These are phyloP conservation scores for Geotrypetes seraphini DNA, from an alignment of 2,797 vertebrate species.

Conservation along the genomic window DNA sequence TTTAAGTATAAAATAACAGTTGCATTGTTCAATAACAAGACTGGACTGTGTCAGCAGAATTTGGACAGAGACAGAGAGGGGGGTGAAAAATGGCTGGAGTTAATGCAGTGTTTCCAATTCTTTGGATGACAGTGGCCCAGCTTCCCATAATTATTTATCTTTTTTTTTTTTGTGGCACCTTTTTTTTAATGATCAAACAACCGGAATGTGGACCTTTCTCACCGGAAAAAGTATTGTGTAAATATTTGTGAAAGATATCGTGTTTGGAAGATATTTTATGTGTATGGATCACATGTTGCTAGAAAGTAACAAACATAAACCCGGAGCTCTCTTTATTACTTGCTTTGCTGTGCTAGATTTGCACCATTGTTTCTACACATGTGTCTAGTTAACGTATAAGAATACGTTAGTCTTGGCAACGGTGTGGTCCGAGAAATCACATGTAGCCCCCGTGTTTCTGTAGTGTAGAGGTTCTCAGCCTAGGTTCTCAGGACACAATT, in stretches of 20 bases:
- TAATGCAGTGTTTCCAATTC: not conserved
- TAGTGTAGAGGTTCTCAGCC: too few relatives aligned
- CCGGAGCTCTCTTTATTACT: too few relatives aligned
- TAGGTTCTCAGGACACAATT: too few relatives aligned
- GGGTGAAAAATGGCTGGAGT: slow-evolving; percentile 8
- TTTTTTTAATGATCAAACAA: slow-evolving; percentile 15
- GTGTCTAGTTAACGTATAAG: too few relatives aligned
- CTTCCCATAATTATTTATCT: slow-evolving; percentile 24
- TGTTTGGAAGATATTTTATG: slow-evolving; percentile 24
- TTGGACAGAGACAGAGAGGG: not conserved
- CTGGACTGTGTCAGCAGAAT: not conserved
- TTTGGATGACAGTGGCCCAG: too few relatives aligned
- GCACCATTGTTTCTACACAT: too few relatives aligned
- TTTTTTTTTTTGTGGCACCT: slow-evolving; percentile 21
- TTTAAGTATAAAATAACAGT: slow-evolving; percentile 5
- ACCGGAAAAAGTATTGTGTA: slow-evolving; percentile 17
- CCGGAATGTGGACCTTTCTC: slow-evolving; percentile 19
- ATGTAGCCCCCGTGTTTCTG: too few relatives aligned
- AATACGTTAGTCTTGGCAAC: too few relatives aligned
- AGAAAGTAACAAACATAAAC: too few relatives aligned
- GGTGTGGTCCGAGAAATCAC: too few relatives aligned
- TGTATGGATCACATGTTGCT: too few relatives aligned
- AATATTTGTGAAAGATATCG: slow-evolving; percentile 24
- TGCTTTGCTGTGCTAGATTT: too few relatives aligned
- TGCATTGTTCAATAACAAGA: not conserved